Conservation (phyloP, 1,140 invertebrate species). For the Trichoplusia ni region DNA sequence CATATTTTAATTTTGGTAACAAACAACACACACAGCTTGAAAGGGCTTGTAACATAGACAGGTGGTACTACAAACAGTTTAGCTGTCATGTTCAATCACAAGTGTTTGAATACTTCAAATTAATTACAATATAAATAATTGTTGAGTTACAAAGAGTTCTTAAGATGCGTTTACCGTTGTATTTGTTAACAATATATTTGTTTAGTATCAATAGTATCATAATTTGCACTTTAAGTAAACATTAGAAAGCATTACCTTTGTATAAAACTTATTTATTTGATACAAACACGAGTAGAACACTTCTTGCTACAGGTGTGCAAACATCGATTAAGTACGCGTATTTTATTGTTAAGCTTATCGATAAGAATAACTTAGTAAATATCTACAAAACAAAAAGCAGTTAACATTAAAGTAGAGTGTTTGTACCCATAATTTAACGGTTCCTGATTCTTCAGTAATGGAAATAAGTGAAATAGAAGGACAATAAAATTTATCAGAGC, state of each 20-base stretch:
- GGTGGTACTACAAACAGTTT: slow-evolving; percentile 2
- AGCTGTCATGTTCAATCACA: background rate
- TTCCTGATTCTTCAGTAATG: slow-evolving; percentile 54
- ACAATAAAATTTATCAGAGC: slow-evolving; percentile 64
- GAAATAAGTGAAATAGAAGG: slow-evolving; percentile 49
- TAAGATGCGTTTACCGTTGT: background rate
- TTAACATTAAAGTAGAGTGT: slow-evolving; percentile 18
- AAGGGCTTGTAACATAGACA: background rate
- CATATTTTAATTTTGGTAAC: too few relatives aligned
- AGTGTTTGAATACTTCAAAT: slow-evolving; percentile 8
- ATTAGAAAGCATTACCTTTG: too few relatives aligned
- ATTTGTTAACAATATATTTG: background rate
- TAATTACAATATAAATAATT: slow-evolving; percentile 17
- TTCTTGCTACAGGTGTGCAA: too few relatives aligned
- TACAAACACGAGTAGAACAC: too few relatives aligned
- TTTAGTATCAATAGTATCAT: too few relatives aligned
- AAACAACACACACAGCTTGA: too few relatives aligned
- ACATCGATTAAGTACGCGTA: too few relatives aligned
- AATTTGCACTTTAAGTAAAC: too few relatives aligned
- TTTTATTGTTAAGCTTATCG: too few relatives aligned
- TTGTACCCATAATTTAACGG: slow-evolving; percentile 36
- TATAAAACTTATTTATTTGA: too few relatives aligned
- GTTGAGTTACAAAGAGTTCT: too few relatives aligned
- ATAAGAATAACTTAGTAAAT: background rate
- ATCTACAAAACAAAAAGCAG: background rate